phyloP scores from a whole-genome alignment of 2,113 vertebrate species.

The Varanus komodoensis region DNA sequence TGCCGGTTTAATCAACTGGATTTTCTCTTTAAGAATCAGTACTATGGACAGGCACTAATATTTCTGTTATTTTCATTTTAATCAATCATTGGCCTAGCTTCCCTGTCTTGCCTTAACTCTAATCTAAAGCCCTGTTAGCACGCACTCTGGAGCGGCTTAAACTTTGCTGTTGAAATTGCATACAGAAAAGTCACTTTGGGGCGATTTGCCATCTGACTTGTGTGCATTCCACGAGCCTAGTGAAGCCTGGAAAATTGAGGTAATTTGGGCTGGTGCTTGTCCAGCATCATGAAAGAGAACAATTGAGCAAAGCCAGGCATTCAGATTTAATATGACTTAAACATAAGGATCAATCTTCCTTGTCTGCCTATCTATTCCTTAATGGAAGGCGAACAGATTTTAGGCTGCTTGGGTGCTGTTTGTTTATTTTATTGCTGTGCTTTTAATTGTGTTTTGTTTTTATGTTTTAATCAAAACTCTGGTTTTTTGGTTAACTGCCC shows the following conservation, averaged over 20 bases:
- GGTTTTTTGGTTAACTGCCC: no score
- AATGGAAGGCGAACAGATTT: background rate
- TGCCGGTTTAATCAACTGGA: constrained; percentile 23
- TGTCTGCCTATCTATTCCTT: background rate
- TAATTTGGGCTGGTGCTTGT: constrained; percentile 35
- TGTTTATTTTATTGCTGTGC: no score
- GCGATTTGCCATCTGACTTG: constrained; percentile 15
- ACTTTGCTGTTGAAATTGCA: constrained; percentile 4
- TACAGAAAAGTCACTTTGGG: constrained; percentile 15
- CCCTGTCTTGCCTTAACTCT: background rate
- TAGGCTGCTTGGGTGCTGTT: no score
- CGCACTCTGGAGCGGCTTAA: constrained; percentile 2
- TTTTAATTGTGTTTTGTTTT: no score
- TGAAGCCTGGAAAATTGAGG: constrained; percentile 39
- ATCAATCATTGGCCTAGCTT: background rate
- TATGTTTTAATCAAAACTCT: no score
- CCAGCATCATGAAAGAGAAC: constrained; percentile 18
- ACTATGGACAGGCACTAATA: background rate
- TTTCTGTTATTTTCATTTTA: constrained; percentile 15
- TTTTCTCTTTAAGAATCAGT: constrained; percentile 47
- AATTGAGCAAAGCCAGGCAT: constrained; percentile 17
- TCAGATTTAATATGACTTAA: constrained; percentile 20
- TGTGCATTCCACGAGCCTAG: constrained; percentile 20
- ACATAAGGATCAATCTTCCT: constrained; percentile 10
- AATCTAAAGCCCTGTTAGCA: background rate